Evolutionary conservation across 2,113 vertebrate species (phyloP).

Genomic region (Urocynchramus pylzowi): DNA sequence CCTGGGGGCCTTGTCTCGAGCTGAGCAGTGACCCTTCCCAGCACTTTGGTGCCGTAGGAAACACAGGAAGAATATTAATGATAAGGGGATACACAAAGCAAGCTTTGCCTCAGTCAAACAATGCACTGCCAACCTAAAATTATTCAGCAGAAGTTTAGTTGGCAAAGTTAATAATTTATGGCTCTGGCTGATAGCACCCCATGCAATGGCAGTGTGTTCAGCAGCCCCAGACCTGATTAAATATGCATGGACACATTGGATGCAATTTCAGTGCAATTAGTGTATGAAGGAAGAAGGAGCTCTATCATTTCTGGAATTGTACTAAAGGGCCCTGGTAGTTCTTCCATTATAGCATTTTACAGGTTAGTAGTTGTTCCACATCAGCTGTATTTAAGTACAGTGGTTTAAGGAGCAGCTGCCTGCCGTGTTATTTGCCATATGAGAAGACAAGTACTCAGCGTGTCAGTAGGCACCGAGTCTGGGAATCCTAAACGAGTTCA

Average conservation of each 20-base stretch:
- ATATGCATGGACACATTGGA: constrained; percentile 54
- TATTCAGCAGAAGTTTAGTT: constrained; percentile 48
- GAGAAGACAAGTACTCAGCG: not conserved
- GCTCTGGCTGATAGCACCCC: constrained; percentile 33
- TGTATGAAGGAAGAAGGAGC: constrained; percentile 12
- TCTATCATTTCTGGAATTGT: constrained; percentile 10
- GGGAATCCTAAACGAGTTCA: not conserved
- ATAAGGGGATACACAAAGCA: constrained; percentile 3
- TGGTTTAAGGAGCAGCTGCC: not conserved
- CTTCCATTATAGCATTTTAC: not conserved
- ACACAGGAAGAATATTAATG: constrained; percentile 61
- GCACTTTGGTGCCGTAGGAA: not conserved
- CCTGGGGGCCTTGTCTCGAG: constrained; percentile 41
- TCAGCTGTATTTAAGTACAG: constrained; percentile 2
- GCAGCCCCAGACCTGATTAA: constrained; percentile 50
- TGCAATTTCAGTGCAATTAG: constrained; percentile 65
- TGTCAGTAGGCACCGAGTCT: not conserved
- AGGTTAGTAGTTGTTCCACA: not conserved
- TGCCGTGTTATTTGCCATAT: not conserved
- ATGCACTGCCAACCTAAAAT: not conserved
- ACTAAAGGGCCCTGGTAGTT: not conserved
- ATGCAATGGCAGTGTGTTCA: constrained; percentile 3
- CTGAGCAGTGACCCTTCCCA: constrained; percentile 46
- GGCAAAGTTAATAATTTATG: constrained; percentile 61
- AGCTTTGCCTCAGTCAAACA: constrained; percentile 15